A percentile compares a stretch with the other conserved stretches of the same genome.
phyloP scores from a whole-genome alignment of 2,797 vertebrate species.

The Gila robusta region DNA sequence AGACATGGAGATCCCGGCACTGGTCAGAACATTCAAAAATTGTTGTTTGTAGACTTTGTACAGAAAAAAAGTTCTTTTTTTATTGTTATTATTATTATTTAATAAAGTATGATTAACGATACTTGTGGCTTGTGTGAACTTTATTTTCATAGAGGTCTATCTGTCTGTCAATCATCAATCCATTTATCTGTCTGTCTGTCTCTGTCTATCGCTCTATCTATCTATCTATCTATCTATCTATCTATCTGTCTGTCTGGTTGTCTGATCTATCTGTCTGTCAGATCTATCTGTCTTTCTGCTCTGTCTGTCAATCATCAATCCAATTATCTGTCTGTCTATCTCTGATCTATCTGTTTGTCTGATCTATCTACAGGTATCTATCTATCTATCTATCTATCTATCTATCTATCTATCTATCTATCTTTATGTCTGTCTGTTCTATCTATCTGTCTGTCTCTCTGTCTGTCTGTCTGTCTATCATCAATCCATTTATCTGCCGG shows the following conservation, averaged over 20 bases:
- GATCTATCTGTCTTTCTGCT: neutral
- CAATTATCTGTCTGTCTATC: neutral
- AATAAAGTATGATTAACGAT: slow-evolving; percentile 91
- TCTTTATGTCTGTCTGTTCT: no score
- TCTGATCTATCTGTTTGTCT: neutral
- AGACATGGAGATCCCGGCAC: slow-evolving; percentile 75
- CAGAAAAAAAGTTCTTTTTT: slow-evolving; percentile 91
- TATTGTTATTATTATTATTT: slow-evolving; percentile 89
- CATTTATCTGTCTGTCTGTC: neutral
- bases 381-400: no score
- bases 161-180: neutral
- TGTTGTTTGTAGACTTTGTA: slow-evolving; percentile 99
- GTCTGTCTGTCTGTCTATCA: neutral
- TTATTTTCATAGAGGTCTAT: neutral
- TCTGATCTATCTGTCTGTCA: no score
- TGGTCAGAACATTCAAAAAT: slow-evolving; percentile 82
- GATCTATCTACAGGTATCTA: no score
- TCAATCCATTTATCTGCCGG: neutral
- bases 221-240: neutral
- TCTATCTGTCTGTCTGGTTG: no score
- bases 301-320: neutral
- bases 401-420: no score
- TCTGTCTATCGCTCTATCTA: neutral
- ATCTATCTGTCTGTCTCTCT: neutral
- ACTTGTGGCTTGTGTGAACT: slow-evolving; percentile 40